These are phyloP conservation scores for Rousettus leschenaultii DNA, from an alignment of 2,113 vertebrate species.

Conservation along the genomic window DNA sequence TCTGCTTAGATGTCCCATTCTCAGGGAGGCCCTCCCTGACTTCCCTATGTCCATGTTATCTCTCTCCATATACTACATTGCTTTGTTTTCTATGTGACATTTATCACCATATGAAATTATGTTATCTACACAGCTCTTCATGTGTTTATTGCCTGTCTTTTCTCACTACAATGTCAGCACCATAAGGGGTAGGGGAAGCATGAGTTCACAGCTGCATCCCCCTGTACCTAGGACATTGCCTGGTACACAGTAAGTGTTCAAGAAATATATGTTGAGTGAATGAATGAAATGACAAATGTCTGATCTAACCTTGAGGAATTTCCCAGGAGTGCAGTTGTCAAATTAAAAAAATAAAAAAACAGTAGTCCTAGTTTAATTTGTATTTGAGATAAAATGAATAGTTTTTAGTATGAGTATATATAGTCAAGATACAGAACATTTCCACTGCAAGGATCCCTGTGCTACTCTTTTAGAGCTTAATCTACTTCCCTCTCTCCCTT, in stretches of 20 bases:
- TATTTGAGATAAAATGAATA: not conserved
- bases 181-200: fast-evolving
- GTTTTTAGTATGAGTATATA: not conserved
- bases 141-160: not conserved
- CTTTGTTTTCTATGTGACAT: not conserved
- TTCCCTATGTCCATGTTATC: not conserved
- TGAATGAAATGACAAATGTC: not conserved
- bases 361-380: not conserved
- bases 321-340: not conserved
- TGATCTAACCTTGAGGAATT: not conserved
- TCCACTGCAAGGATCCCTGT: fast-evolving
- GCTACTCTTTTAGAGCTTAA: too few species aligned
- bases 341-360: not conserved
- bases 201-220: not conserved
- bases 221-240: not conserved
- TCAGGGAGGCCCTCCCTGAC: not conserved
- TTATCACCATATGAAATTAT: not conserved
- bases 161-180: not conserved
- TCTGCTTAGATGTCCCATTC: not conserved
- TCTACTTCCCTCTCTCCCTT: too few species aligned
- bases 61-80: not conserved
- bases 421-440: not conserved
- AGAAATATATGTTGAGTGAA: not conserved
- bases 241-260: not conserved
- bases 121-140: not conserved